phyloP scores from a whole-genome alignment of 2,113 vertebrate genomes.

The Micromys minutus region DNA sequence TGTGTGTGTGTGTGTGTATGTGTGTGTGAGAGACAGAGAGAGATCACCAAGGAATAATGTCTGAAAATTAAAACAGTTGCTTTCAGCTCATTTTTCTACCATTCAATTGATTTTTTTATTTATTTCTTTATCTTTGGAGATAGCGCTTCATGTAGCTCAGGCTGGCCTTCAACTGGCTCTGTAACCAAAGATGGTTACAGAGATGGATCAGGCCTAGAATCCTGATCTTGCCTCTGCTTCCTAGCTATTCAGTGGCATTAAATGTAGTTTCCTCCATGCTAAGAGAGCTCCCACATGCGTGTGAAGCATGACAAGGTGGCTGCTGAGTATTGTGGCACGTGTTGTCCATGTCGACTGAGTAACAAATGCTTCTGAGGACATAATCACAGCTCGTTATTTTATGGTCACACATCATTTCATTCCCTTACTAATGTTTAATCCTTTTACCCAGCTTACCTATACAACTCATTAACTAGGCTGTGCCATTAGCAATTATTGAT shows the following conservation, averaged over 20 bases:
- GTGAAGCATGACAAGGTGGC: background rate
- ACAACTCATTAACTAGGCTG: background rate
- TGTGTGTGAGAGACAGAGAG: no score
- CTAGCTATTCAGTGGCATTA: background rate
- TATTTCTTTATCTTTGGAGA: background rate
- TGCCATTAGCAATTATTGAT: background rate
- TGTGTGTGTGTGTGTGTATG: background rate
- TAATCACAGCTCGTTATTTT: background rate
- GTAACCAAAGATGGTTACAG: background rate
- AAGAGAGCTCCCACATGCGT: background rate
- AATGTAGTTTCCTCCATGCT: background rate
- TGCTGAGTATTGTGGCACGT: no score
- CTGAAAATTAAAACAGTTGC: background rate
- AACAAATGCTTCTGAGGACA: background rate
- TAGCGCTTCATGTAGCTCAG: background rate
- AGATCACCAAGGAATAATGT: background rate
- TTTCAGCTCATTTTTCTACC: background rate
- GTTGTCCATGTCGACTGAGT: background rate
- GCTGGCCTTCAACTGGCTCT: background rate
- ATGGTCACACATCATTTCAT: background rate
- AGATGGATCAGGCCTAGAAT: no score
- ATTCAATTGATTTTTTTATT: background rate
- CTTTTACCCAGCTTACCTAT: background rate
- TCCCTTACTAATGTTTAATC: background rate
- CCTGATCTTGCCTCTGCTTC: background rate